Evolutionary conservation across 2,888 invertebrate species (phyloP).

Genomic region (Epinotia demarniana): DNA sequence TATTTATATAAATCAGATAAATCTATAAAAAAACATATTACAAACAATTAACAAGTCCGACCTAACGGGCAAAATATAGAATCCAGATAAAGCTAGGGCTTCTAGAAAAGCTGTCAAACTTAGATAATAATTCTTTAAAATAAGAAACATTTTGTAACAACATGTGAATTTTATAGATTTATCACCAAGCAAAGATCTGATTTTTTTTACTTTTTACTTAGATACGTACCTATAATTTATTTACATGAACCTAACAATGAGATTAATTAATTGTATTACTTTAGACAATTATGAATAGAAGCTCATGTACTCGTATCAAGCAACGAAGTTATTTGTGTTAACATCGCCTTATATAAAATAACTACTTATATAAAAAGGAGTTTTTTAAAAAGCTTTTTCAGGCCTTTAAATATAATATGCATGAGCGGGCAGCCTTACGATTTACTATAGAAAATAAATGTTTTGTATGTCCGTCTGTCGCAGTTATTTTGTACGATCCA

Average conservation of each 20-base stretch:
- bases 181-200: slow-evolving; percentile 35
- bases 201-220: slow-evolving; percentile 25
- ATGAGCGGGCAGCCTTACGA: too few relatives aligned
- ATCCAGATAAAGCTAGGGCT: too few relatives aligned
- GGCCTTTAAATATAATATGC: too few relatives aligned
- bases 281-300: slow-evolving; percentile 1
- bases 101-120: too few relatives aligned
- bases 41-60: too few relatives aligned
- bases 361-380: neutral
- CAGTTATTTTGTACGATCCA: too few relatives aligned
- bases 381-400: too few relatives aligned
- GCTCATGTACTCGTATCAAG: slow-evolving; percentile 16
- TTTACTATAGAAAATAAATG: too few relatives aligned
- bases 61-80: too few relatives aligned
- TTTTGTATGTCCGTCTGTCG: too few relatives aligned
- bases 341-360: neutral
- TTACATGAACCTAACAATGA: slow-evolving; percentile 12
- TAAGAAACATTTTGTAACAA: too few relatives aligned
- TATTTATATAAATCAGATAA: neutral
- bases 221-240: slow-evolving; percentile 21
- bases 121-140: too few relatives aligned
- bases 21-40: neutral
- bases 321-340: slow-evolving; percentile 1
- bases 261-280: slow-evolving; percentile 4
- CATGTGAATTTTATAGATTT: slow-evolving; percentile 20